Evolutionary conservation across 2,113 vertebrate genomes (phyloP).

Genomic region (Rhegmatorhina hoffmannsi): DNA sequence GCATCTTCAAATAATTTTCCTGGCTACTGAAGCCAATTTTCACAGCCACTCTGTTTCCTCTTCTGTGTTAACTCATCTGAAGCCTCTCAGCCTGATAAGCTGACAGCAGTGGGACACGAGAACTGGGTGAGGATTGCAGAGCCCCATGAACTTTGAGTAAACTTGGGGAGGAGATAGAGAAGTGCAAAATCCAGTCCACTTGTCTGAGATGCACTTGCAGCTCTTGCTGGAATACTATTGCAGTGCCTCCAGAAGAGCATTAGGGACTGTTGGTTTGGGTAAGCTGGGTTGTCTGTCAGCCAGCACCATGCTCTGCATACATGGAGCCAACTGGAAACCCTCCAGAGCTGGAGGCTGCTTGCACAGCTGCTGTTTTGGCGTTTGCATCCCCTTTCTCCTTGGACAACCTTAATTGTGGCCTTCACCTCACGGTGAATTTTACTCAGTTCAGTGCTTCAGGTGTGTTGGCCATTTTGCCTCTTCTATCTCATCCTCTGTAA

Average conservation of each 20-base stretch:
- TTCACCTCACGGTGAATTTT: conserved; percentile 27
- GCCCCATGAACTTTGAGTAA: not conserved
- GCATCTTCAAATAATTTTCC: not conserved
- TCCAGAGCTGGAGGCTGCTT: conserved; percentile 11
- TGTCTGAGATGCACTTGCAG: not conserved
- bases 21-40: not conserved
- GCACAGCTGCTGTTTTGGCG: not conserved
- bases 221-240: not conserved
- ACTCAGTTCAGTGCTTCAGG: conserved; percentile 9
- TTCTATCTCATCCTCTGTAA: not conserved
- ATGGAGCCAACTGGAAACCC: not conserved
- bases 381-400: not conserved
- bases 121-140: not conserved
- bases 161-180: not conserved
- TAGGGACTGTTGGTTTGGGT: conserved; percentile 10
- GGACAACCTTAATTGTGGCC: not conserved
- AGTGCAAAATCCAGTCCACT: not conserved
- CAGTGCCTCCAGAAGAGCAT: not conserved
- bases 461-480: not conserved
- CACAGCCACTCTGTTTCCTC: not conserved
- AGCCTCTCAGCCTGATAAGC: not conserved
- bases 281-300: not conserved
- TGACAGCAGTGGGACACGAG: not conserved
- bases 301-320: not conserved
- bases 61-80: not conserved